These are phyloP conservation scores for Globodera rostochiensis DNA, from an alignment of 1,140 invertebrate genomes.

Conservation along the genomic window DNA sequence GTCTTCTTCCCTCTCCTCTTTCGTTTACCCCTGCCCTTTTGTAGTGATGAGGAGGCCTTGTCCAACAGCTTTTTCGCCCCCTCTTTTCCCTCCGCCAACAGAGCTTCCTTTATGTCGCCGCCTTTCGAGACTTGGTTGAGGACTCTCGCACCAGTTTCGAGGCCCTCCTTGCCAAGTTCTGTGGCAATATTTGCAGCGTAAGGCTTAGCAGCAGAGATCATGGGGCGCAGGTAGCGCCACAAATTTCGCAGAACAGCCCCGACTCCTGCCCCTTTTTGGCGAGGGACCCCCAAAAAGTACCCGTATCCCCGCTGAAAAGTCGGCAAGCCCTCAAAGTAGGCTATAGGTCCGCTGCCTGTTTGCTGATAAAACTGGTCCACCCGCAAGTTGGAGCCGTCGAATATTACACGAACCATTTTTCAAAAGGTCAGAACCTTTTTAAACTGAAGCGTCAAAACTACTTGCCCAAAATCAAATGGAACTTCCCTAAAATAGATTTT, in stretches of 20 bases:
- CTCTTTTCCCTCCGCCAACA: conserved; percentile 5
- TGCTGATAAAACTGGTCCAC: conserved; percentile 19
- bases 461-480: neutral
- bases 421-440: neutral
- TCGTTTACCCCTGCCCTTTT: neutral
- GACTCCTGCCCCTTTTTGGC: neutral
- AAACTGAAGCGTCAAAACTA: neutral
- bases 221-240: conserved; percentile 13
- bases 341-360: neutral
- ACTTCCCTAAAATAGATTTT: neutral
- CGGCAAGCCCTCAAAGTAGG: neutral
- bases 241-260: conserved; percentile 11
- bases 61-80: conserved; percentile 1
- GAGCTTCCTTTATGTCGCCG: neutral
- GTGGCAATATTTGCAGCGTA: neutral
- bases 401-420: conserved; percentile 33
- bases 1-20: neutral
- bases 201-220: neutral
- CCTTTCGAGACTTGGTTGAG: neutral
- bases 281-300: neutral
- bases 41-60: neutral
- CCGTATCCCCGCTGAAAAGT: conserved; percentile 21
- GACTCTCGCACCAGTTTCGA: neutral
- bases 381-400: conserved; percentile 15
- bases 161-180: neutral